These are phyloP conservation scores for Clivina fossor DNA, from an alignment of 2,888 invertebrate species.

Conservation along the genomic window DNA sequence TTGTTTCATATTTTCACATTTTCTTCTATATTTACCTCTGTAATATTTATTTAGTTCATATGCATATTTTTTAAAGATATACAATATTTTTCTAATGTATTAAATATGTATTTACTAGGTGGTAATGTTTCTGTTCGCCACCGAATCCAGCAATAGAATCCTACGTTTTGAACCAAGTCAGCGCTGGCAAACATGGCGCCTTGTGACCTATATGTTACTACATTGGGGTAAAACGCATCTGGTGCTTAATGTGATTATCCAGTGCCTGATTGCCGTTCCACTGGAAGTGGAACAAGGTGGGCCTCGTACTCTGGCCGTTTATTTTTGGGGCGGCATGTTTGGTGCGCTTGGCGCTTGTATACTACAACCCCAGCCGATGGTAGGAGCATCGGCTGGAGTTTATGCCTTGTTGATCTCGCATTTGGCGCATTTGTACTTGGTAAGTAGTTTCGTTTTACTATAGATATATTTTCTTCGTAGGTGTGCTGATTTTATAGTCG, in stretches of 20 bases:
- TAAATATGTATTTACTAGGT: conserved; percentile 39
- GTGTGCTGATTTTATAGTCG: no score
- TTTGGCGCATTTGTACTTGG: conserved; percentile 78
- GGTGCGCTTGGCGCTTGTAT: conserved; percentile 76
- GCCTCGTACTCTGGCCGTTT: conserved; percentile 68
- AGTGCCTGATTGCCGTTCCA: conserved; percentile 60
- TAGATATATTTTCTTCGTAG: background rate
- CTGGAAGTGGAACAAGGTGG: conserved; percentile 75
- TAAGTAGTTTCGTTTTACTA: conserved; percentile 46
- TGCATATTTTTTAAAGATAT: conserved; percentile 27
- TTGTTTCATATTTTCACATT: background rate
- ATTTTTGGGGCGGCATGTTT: conserved; percentile 73
- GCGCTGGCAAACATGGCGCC: conserved; percentile 74
- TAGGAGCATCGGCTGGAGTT: conserved; percentile 89
- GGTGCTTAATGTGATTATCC: conserved; percentile 73
- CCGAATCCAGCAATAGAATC: conserved; percentile 38
- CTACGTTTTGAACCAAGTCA: conserved; percentile 66
- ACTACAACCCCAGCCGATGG: conserved; percentile 75
- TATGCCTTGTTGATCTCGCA: conserved; percentile 87
- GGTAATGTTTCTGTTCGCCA: conserved; percentile 42
- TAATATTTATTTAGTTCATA: background rate
- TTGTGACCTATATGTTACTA: conserved; percentile 75
- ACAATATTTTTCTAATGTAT: background rate
- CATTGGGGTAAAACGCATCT: conserved; percentile 78
- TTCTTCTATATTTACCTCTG: background rate